Percentiles rank a stretch among this genome's conserved stretches.
phyloP scores from a whole-genome alignment of 2,797 vertebrate species.

The Champsocephalus esox region DNA sequence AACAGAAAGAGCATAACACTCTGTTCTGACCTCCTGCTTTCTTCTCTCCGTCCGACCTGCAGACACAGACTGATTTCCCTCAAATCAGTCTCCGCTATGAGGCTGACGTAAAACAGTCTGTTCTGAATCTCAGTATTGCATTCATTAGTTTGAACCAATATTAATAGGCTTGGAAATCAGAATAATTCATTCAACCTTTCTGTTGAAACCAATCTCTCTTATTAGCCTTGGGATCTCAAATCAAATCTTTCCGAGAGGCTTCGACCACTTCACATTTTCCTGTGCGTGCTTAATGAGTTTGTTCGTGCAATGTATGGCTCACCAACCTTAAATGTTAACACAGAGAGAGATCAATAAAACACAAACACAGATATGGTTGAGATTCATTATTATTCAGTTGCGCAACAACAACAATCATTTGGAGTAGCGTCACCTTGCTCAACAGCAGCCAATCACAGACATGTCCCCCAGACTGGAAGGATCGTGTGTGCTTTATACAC shows the following conservation, averaged over 20 bases:
- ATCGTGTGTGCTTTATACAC: too few relatives aligned
- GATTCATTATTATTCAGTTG: too few relatives aligned
- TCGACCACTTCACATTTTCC: not conserved
- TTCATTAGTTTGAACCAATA: slow-evolving; percentile 2
- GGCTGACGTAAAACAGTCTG: not conserved
- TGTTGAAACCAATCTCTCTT: not conserved
- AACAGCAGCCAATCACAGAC: too few relatives aligned
- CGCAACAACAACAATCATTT: too few relatives aligned
- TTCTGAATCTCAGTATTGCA: not conserved
- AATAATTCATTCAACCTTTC: slow-evolving; percentile 22
- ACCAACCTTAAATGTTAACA: too few relatives aligned
- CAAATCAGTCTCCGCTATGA: not conserved
- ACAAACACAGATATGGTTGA: too few relatives aligned
- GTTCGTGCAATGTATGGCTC: too few relatives aligned
- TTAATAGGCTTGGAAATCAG: not conserved
- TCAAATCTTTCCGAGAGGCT: not conserved
- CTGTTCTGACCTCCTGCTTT: not conserved
- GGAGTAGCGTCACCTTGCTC: too few relatives aligned
- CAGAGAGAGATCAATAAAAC: too few relatives aligned
- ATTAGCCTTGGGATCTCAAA: slow-evolving; percentile 32
- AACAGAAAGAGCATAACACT: not conserved
- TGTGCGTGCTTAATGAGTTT: not conserved
- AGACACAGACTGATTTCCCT: slow-evolving; percentile 21
- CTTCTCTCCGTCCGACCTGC: not conserved
- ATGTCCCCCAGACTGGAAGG: too few relatives aligned